A percentile compares a stretch with the other conserved stretches of the same genome.
Conservation (phyloP, 2,888 invertebrate species). For the Stenodema calcarata region DNA sequence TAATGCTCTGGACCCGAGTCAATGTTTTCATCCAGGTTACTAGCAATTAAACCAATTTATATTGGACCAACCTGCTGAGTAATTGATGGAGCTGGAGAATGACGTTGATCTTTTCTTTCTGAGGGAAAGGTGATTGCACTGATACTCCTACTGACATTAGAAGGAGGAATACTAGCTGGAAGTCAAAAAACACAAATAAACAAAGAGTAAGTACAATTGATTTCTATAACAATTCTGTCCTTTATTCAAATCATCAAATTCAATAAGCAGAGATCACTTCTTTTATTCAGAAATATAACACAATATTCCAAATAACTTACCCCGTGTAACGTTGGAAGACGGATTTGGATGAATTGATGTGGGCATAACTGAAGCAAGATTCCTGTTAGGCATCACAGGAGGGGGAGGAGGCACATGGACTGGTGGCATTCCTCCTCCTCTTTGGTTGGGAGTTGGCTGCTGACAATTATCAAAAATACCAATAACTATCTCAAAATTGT, state of each 20-base stretch:
- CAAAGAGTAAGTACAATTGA: background rate
- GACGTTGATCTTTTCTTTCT: slow-evolving; percentile 55
- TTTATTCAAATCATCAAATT: too few species aligned
- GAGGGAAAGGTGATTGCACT: slow-evolving; percentile 42
- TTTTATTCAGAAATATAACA: too few species aligned
- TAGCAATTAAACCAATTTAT: too few species aligned
- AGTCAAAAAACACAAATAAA: background rate
- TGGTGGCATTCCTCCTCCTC: slow-evolving; percentile 57
- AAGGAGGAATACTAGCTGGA: slow-evolving; percentile 19
- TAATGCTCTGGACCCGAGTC: too few species aligned
- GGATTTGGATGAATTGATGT: slow-evolving; percentile 61
- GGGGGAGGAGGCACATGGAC: slow-evolving; percentile 65
- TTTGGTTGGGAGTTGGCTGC: slow-evolving; percentile 62
- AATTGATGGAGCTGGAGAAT: slow-evolving; percentile 55
- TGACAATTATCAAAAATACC: slow-evolving; percentile 55
- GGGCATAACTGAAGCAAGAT: slow-evolving; percentile 63
- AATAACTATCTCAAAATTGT: background rate
- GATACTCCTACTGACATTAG: slow-evolving; percentile 5
- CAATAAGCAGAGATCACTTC: too few species aligned
- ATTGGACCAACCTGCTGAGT: slow-evolving; percentile 13
- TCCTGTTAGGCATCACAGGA: slow-evolving; percentile 60
- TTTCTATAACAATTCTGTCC: too few species aligned
- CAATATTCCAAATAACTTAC: slow-evolving; percentile 2
- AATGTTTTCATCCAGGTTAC: too few species aligned
- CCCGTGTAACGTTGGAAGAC: slow-evolving; percentile 39